These are phyloP conservation scores for Marasmarcha lunaedactyla DNA, from an alignment of 2,888 invertebrate species.

Conservation along the genomic window DNA sequence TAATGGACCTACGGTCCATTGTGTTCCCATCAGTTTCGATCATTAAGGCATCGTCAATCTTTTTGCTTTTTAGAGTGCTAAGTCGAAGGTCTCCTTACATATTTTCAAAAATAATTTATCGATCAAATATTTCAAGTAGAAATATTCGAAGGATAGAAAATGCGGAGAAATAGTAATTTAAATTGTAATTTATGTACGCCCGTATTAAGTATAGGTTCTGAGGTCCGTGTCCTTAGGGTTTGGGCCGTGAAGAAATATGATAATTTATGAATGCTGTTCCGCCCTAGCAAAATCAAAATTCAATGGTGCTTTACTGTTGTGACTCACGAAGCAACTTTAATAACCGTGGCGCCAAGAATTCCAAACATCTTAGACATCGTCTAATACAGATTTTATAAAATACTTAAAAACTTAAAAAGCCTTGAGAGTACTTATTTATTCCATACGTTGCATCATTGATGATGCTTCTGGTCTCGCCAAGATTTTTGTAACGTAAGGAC, in stretches of 20 bases:
- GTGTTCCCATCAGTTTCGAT: background rate
- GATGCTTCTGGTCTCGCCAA: no score
- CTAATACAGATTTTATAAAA: background rate
- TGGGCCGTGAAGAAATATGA: slow-evolving; percentile 1
- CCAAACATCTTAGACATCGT: no score
- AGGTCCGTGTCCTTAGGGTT: background rate
- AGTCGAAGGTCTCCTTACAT: background rate
- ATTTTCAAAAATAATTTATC: background rate
- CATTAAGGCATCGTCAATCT: background rate
- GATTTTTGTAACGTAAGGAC: no score
- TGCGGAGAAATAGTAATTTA: background rate
- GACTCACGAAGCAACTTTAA: background rate
- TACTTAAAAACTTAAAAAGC: background rate
- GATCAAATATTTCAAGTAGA: background rate
- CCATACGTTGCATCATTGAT: no score
- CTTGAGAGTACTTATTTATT: no score
- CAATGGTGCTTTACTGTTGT: background rate
- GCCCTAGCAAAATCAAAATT: background rate
- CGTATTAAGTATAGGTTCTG: background rate
- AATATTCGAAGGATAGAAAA: background rate
- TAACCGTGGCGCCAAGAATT: no score
- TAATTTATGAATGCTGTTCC: background rate
- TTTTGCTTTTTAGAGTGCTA: background rate
- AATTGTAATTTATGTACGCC: background rate
- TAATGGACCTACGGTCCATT: background rate